Evolutionary conservation across 2,797 vertebrate genomes (phyloP).

Genomic region (Rhinophrynus dorsalis): DNA sequence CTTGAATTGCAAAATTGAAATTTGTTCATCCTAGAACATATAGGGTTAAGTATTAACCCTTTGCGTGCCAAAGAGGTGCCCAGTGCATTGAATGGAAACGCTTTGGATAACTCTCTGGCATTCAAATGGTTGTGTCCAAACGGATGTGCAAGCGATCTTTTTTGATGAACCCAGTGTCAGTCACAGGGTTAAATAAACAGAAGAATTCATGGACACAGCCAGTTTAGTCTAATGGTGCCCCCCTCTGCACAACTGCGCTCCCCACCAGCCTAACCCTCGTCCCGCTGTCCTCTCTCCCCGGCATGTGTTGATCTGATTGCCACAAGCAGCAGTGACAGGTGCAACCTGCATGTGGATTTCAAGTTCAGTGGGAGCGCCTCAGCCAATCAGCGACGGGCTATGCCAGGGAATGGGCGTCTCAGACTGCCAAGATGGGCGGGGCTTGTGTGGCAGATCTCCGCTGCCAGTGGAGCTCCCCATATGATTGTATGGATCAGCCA

Average conservation of each 20-base stretch:
- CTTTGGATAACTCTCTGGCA: no score
- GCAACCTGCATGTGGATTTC: slow-evolving; percentile 33
- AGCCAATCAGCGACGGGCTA: neutral
- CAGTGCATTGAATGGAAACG: no score
- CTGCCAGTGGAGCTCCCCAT: slow-evolving; percentile 25
- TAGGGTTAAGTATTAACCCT: no score
- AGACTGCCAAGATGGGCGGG: neutral
- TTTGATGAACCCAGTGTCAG: no score
- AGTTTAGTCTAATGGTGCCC: no score
- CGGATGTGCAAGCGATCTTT: no score
- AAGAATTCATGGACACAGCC: no score
- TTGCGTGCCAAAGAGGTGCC: no score
- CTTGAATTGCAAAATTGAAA: no score
- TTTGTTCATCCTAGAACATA: no score
- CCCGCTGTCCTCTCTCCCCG: neutral
- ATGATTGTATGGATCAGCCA: slow-evolving; percentile 37
- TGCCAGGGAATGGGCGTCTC: neutral
- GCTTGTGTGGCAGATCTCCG: slow-evolving; percentile 20
- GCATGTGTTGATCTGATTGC: slow-evolving; percentile 12
- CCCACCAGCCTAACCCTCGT: neutral
- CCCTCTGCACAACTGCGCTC: neutral
- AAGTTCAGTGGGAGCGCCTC: slow-evolving; percentile 19
- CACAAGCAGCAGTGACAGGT: slow-evolving; percentile 27
- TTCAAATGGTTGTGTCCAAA: no score
- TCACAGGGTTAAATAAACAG: no score